phyloP scores from a whole-genome alignment of 1,140 invertebrate species.

The Magallana angulata region DNA sequence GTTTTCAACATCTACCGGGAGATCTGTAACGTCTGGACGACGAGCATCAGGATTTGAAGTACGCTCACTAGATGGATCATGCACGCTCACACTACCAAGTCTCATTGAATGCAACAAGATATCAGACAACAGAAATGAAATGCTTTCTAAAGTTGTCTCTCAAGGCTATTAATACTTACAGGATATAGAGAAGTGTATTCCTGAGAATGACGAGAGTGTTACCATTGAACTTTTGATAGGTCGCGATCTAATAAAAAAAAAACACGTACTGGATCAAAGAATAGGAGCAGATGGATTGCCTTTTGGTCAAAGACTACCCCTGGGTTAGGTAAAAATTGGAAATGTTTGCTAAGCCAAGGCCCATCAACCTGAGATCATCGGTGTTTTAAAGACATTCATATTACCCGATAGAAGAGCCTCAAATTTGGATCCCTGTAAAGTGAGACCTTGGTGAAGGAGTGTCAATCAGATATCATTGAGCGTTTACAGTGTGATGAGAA shows the following conservation, averaged over 20 bases:
- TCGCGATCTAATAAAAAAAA: constrained; percentile 41
- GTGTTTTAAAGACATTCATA: constrained; percentile 35
- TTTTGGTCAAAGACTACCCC: constrained; percentile 43
- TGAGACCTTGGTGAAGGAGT: constrained; percentile 22
- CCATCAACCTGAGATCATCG: too few relatives aligned
- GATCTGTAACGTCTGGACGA: neutral
- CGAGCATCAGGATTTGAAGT: neutral
- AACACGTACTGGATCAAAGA: constrained; percentile 51
- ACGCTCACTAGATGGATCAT: constrained; percentile 29
- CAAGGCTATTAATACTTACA: constrained; percentile 38
- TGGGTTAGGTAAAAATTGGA: constrained; percentile 55
- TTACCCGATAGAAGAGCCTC: constrained; percentile 19
- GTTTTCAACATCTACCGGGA: constrained; percentile 12
- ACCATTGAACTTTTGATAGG: constrained; percentile 49
- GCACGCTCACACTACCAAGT: too few relatives aligned
- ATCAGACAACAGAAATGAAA: constrained; percentile 34
- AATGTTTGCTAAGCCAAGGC: constrained; percentile 45
- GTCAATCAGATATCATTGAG: neutral
- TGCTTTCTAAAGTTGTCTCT: constrained; percentile 8
- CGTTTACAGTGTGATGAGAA: too few relatives aligned
- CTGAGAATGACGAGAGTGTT: too few relatives aligned
- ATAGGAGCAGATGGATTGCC: constrained; percentile 5
- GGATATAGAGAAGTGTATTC: constrained; percentile 34
- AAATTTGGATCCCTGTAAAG: constrained; percentile 28
- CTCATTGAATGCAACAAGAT: constrained; percentile 44